Percentiles rank a stretch among this genome's conserved stretches.
Conservation (phyloP, 1,140 invertebrate genomes). For the Diuraphis noxia region DNA sequence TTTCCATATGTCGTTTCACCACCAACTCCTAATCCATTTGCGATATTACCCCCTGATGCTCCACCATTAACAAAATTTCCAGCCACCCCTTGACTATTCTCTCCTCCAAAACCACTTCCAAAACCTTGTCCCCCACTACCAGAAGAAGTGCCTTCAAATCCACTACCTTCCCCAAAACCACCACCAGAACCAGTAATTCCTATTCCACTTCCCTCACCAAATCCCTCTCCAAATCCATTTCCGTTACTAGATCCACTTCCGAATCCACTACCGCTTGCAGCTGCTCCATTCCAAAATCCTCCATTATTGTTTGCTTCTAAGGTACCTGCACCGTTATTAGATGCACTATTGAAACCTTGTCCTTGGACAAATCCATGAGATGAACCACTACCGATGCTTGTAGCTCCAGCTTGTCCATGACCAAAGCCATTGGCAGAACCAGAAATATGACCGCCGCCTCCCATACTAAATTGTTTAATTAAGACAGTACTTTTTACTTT, state of each 20-base stretch:
- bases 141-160: neutral
- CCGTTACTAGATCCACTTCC: constrained; percentile 26
- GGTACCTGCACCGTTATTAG: neutral
- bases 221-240: constrained; percentile 17
- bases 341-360: constrained; percentile 10
- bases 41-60: no score
- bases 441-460: neutral
- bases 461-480: neutral
- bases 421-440: neutral
- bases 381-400: neutral
- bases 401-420: neutral
- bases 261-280: constrained; percentile 8
- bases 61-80: neutral
- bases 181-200: neutral
- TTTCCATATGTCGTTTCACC: neutral
- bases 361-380: constrained; percentile 18
- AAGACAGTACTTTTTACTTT: neutral
- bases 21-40: neutral
- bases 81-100: neutral
- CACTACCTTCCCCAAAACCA: neutral
- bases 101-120: neutral
- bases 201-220: constrained; percentile 10
- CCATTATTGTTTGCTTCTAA: neutral
- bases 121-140: neutral
- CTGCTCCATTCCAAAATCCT: neutral